phyloP scores from a whole-genome alignment of 2,888 invertebrate species.

The Strigamia transsilvanica region DNA sequence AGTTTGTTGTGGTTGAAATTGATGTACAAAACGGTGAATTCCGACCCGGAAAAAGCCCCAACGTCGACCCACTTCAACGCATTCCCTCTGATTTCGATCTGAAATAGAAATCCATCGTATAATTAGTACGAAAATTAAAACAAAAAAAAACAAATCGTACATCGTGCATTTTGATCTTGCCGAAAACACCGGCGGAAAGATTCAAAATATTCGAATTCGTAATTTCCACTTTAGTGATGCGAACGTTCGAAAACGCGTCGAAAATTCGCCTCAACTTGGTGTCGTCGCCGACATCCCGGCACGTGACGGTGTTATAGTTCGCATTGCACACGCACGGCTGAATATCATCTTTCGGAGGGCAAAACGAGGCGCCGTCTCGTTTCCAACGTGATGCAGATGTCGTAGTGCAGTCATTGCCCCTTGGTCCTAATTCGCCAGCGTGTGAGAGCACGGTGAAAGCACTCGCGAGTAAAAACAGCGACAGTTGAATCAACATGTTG shows the following conservation, averaged over 20 bases:
- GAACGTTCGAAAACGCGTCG: background rate
- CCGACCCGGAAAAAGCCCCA: conserved; percentile 49
- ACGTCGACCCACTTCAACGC: background rate
- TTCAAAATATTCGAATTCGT: background rate
- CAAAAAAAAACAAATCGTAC: too few species aligned
- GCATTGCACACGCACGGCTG: conserved; percentile 46
- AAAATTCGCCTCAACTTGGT: conserved; percentile 7
- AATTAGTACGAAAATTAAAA: too few species aligned
- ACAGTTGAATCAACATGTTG: background rate
- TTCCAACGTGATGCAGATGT: background rate
- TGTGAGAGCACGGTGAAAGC: background rate
- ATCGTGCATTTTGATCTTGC: background rate
- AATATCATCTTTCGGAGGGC: conserved; percentile 41
- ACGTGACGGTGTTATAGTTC: conserved; percentile 28
- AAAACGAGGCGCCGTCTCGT: conserved; percentile 11
- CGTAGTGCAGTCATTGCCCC: conserved; percentile 40
- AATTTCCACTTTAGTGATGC: conserved; percentile 31
- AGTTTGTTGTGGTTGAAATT: conserved; percentile 50
- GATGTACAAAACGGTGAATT: conserved; percentile 35
- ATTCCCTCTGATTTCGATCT: conserved; percentile 43
- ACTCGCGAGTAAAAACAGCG: background rate
- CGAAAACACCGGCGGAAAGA: background rate
- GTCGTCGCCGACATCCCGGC: conserved; percentile 5
- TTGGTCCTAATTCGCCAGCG: background rate
- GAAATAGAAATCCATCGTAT: too few species aligned